phyloP scores from a whole-genome alignment of 1,140 invertebrate genomes.

The Polypedilum pembai region DNA sequence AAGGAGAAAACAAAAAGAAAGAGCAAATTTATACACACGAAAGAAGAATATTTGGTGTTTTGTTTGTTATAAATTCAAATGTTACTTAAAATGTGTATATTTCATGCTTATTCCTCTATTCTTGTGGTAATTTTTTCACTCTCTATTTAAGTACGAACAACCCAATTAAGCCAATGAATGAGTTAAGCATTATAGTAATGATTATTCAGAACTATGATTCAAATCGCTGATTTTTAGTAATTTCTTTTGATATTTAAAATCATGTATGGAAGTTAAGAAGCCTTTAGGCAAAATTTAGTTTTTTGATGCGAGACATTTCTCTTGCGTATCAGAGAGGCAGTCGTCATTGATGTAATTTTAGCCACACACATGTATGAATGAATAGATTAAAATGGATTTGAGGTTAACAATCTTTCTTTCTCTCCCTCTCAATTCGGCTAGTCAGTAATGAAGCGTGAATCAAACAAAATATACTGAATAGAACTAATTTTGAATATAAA shows the following conservation, averaged over 20 bases:
- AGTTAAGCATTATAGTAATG: neutral
- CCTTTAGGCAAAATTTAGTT: conserved; percentile 4
- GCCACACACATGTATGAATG: conserved; percentile 24
- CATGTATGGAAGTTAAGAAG: neutral
- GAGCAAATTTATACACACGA: too few relatives aligned
- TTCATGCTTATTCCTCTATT: neutral
- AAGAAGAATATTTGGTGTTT: too few relatives aligned
- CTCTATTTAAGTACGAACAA: neutral
- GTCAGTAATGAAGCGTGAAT: conserved; percentile 21
- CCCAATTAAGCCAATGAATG: conserved; percentile 6
- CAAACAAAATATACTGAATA: neutral
- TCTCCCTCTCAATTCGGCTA: neutral
- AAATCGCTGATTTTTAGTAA: neutral
- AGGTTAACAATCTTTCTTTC: conserved; percentile 24
- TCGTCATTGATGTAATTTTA: neutral
- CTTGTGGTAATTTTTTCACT: conserved; percentile 11
- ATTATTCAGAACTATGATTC: neutral
- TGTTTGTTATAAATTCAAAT: neutral
- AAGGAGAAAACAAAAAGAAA: too few relatives aligned
- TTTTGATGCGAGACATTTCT: conserved; percentile 12
- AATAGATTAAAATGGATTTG: conserved; percentile 21
- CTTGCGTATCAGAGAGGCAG: neutral
- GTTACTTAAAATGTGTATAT: neutral
- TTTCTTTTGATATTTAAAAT: neutral
- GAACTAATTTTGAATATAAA: conserved; percentile 17